Conservation (phyloP, 2,113 vertebrate genomes). For the Cyanistes caeruleus region DNA sequence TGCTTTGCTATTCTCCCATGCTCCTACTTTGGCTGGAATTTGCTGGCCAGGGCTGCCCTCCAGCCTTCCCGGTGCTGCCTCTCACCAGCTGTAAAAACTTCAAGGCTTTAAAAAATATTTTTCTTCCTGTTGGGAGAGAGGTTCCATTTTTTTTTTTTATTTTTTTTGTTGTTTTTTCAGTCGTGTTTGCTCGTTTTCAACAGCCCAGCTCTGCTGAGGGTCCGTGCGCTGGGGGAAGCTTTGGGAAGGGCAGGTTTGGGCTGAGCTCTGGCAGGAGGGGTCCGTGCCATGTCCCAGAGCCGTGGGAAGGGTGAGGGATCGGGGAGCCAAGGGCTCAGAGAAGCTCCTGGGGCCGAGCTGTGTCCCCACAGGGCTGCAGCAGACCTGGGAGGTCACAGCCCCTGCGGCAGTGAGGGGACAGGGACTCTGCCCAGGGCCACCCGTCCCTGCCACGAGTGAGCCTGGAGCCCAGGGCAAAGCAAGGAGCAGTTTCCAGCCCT, state of each 20-base stretch:
- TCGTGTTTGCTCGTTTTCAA: not conserved
- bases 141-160: not conserved
- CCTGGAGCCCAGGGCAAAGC: fast-evolving
- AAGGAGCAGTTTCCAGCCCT: fast-evolving
- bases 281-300: not conserved
- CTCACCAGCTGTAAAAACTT: conserved; percentile 61
- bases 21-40: not conserved
- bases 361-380: not conserved
- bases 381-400: fast-evolving
- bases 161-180: not conserved
- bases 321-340: not conserved
- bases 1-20: not conserved
- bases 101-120: conserved; percentile 27
- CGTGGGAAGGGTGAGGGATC: fast-evolving
- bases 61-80: not conserved
- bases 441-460: not conserved
- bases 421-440: not conserved
- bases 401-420: fast-evolving
- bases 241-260: not conserved
- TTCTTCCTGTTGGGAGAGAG: conserved; percentile 42
- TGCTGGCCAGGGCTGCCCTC: not conserved
- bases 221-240: not conserved
- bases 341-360: not conserved
- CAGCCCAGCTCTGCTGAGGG: not conserved
- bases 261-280: not conserved